Conservation (phyloP, 2,113 vertebrate genomes). For the Casuarius casuarius region DNA sequence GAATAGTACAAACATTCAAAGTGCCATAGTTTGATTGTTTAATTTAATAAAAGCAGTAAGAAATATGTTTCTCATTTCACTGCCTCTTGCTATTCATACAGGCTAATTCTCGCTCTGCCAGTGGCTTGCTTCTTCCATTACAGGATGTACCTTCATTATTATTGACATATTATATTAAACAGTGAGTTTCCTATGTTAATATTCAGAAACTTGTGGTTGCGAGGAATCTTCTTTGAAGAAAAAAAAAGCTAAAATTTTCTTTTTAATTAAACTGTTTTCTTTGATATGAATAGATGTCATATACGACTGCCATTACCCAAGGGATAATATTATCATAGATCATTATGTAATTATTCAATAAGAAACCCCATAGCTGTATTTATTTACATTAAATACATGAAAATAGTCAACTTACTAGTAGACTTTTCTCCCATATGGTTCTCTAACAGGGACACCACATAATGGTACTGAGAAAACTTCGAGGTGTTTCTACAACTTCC, state of each 20-base stretch:
- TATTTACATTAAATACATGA: not conserved
- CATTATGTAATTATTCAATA: not conserved
- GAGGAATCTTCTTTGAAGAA: not conserved
- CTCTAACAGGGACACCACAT: not conserved
- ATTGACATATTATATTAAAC: slow-evolving; percentile 31
- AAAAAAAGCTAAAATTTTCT: not conserved
- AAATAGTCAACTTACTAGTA: not conserved
- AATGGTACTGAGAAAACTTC: not conserved
- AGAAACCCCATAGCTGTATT: not conserved
- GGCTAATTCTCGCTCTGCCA: slow-evolving; percentile 3
- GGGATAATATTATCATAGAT: not conserved
- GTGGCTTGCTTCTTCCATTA: slow-evolving; percentile 37
- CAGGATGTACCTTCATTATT: slow-evolving; percentile 15
- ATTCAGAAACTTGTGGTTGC: slow-evolving; percentile 5
- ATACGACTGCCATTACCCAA: not conserved
- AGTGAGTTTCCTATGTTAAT: slow-evolving; percentile 6
- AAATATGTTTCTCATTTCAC: slow-evolving; percentile 49
- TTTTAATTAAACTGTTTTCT: slow-evolving; percentile 54
- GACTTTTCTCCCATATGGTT: not conserved
- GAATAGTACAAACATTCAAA: not conserved
- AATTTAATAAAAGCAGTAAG: slow-evolving; percentile 14
- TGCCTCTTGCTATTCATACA: not conserved
- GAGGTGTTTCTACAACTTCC: not conserved
- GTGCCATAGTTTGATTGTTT: not conserved
- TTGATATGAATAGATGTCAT: slow-evolving; percentile 14